Evolutionary conservation across 2,888 invertebrate species (phyloP), one percentile per base, ranked within the genome.

Genomic region (Cataglyphis cursor): DNA sequence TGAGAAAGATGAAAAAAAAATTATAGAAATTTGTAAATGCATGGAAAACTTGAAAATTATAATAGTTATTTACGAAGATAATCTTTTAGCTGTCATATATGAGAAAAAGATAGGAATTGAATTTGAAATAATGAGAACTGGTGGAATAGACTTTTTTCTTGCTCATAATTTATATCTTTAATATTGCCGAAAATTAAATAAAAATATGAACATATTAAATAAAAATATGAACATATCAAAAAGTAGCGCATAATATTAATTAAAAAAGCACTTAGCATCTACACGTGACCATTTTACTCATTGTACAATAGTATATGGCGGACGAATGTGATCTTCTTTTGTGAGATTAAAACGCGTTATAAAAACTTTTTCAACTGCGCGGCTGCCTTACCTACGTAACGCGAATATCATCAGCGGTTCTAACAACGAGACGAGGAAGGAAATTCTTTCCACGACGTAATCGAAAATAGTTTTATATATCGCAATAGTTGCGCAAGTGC

Each of bases 301-400:
- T 68, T 18, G 4, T 12, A 6, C 31, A 6, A 35, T 35, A 31
- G n/a, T 44, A 21, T 31, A 21, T 24, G 21, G 24, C 2, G 28
- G 10, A 66, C 21, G 18, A 59, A 31, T 70, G 31, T 41, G 57
- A 6, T 41, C 35, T 78, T 70, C 59, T 48, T 48, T 48, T 18
- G 44, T 9, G 5, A 3, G 10, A 70, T 80, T 59, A 59, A 59
- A 59, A 35, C 6, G 59, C 59, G 61, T 78, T 78, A 8, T 35
- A 41, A 70, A 62, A 80, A 70, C 57, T 80, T 70, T 44, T 70
- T 12, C 44, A 44, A 21, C 59, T 8, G 9, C 4, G 18, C 78
- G 15, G 59, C 28, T 78, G n/a, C 15, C 1, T 35, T 8, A 24
- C 3, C 35, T 8, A 24, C 8, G 5, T 41, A 59, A 4, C 48